phyloP scores from a whole-genome alignment of 2,888 invertebrate genomes.

The Listrodromus nycthemerus region DNA sequence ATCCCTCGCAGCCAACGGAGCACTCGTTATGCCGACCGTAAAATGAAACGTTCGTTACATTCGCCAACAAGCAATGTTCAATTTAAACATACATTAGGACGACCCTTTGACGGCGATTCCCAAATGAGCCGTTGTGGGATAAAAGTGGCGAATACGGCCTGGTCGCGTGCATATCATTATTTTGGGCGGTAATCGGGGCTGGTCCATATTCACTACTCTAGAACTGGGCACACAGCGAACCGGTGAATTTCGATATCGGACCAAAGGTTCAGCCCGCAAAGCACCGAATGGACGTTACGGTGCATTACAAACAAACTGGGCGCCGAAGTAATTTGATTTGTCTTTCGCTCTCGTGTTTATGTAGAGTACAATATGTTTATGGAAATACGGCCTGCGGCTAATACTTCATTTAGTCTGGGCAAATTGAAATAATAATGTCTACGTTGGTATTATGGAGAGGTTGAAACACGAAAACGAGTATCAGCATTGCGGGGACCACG shows the following conservation, averaged over 20 bases:
- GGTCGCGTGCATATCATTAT: too few relatives aligned
- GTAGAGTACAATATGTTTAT: background rate
- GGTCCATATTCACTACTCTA: too few relatives aligned
- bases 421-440: background rate
- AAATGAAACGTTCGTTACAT: conserved; percentile 2
- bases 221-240: background rate
- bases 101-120: background rate
- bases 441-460: background rate
- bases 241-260: background rate
- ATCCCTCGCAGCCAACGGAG: conserved; percentile 28
- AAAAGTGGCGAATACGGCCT: too few relatives aligned
- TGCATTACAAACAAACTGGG: background rate
- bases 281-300: background rate
- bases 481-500: background rate
- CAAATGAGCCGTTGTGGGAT: background rate
- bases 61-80: background rate
- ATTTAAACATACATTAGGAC: background rate
- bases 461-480: background rate
- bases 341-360: background rate
- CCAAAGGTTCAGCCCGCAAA: background rate
- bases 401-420: background rate
- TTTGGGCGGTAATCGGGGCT: too few relatives aligned
- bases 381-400: background rate
- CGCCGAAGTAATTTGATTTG: background rate
- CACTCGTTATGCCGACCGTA: background rate